A percentile compares a stretch with the other conserved stretches of the same genome.
Conservation (phyloP, 2,888 invertebrate genomes). For the Eumacrocentrus americanus region DNA sequence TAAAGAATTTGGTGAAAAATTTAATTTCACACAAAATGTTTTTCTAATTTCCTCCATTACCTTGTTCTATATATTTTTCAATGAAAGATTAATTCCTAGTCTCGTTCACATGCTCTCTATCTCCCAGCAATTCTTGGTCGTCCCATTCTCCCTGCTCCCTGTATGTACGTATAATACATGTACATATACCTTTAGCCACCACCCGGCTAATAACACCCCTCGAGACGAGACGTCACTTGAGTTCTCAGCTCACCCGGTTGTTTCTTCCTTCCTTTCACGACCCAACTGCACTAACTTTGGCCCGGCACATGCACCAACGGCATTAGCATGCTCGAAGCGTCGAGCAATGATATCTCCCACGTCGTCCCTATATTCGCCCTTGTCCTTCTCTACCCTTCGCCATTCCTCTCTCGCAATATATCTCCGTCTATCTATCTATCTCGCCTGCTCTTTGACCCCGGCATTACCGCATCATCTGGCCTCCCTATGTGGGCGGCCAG, state of each 20-base stretch:
- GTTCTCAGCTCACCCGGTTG: conserved; percentile 17
- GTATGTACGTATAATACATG: background rate
- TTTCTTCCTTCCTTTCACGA: conserved; percentile 3
- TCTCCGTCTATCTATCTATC: background rate
- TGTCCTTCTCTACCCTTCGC: background rate
- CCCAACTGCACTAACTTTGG: background rate
- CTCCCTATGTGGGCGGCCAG: background rate
- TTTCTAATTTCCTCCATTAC: too few relatives aligned
- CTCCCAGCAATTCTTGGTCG: background rate
- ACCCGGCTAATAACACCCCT: conserved; percentile 35
- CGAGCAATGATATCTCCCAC: conserved; percentile 31
- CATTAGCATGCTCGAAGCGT: conserved; percentile 34
- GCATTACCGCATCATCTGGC: background rate
- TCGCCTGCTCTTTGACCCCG: background rate
- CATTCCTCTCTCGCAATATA: background rate
- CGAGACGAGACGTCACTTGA: conserved; percentile 38
- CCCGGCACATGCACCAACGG: conserved; percentile 16
- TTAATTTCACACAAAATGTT: too few relatives aligned
- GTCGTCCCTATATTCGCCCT: conserved; percentile 6
- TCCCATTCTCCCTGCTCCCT: background rate
- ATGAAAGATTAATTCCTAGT: too few relatives aligned
- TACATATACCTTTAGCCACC: background rate
- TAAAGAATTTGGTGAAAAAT: background rate
- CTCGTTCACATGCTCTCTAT: background rate
- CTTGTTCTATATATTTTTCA: too few relatives aligned